Evolutionary conservation across 2,797 vertebrate genomes (phyloP), one percentile per base, ranked within the genome.

Genomic region (Syngnathus rostellatus): DNA sequence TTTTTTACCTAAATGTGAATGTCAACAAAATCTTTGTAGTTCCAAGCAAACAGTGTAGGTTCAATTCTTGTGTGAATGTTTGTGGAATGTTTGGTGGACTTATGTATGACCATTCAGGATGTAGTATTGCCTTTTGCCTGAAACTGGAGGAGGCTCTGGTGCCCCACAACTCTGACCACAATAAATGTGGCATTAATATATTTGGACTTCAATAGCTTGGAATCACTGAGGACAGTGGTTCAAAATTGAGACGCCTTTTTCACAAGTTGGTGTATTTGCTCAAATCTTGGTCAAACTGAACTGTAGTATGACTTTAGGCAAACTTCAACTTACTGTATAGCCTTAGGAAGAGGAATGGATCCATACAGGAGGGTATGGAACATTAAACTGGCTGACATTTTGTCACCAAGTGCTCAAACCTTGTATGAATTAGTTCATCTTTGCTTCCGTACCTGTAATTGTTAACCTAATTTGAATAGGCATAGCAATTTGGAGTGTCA

Each of bases 391-490:
- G 72, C 51, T 71, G 74, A 79, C 81, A 67, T 81, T 86, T 85
- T 70, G 74, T 82, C 76, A 67, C 39, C 68, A 43, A 70, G 72
- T 68, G 73, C 75, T 73, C 40, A 79, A 85, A 89, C 87, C 80
- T 89, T 83, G 83, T 88, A 80, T 87, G 86, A 88, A 89, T 88
- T 87, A 87, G 87, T 85, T 81, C 79, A 81, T 80, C 87, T 83
- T 87, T 85, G 83, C 83, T 76, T 83, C 79, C 40, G 59, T 77
- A 81, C 70, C 83, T 87, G 84, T 90, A 90, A 90, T 90, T 89
- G 87, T 84, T 83, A 81, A 81, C 83, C 82, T 81, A 79, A 85
- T 89, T 79, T 88, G 83, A 89, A 87, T 87, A 84, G 83, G 83
- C 83, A 84, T 87, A 88, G 88, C 79, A 65, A 82, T 84, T 62